A percentile compares a stretch with the other conserved stretches of the same genome.
These are phyloP conservation scores for Trypoxylon attenuatum DNA, from an alignment of 2,888 invertebrate genomes.

Conservation along the genomic window DNA sequence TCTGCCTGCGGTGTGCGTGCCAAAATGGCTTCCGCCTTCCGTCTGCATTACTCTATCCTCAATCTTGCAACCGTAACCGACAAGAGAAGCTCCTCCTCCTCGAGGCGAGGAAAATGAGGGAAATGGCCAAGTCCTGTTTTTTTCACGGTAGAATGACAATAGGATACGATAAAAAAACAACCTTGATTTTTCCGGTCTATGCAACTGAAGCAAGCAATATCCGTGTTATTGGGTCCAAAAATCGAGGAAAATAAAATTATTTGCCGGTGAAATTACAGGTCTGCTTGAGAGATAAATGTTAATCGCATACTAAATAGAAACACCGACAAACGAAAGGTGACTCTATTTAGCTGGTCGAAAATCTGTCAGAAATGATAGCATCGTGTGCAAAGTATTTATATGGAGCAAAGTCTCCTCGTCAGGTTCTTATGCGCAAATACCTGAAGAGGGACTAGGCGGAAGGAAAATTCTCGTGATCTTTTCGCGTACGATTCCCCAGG, in stretches of 20 bases:
- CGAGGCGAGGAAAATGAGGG: conserved; percentile 19
- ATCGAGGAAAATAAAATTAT: too few relatives aligned
- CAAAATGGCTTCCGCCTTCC: conserved; percentile 45
- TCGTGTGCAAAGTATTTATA: conserved; percentile 53
- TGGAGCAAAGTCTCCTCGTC: conserved; percentile 46
- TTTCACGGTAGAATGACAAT: too few relatives aligned
- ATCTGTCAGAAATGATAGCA: conserved; percentile 48
- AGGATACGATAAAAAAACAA: too few relatives aligned
- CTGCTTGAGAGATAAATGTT: too few relatives aligned
- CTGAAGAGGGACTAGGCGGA: conserved; percentile 57
- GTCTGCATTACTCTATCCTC: conserved; percentile 31
- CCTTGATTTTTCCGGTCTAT: too few relatives aligned
- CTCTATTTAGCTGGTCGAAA: too few relatives aligned
- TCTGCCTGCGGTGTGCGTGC: conserved; percentile 26
- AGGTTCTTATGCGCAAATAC: conserved; percentile 57
- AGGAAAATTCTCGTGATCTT: conserved; percentile 73
- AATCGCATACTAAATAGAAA: too few relatives aligned
- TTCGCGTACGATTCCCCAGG: conserved; percentile 71
- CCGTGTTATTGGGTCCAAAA: too few relatives aligned
- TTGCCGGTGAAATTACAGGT: too few relatives aligned
- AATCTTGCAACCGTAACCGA: conserved; percentile 24
- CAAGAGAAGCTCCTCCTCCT: conserved; percentile 18
- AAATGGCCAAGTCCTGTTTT: too few relatives aligned
- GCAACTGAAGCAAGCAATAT: too few relatives aligned
- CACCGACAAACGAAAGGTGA: too few relatives aligned